Base-by-base conservation (phyloP, 2,113 vertebrate genomes). In the Pluvialis apricaria region DNA sequence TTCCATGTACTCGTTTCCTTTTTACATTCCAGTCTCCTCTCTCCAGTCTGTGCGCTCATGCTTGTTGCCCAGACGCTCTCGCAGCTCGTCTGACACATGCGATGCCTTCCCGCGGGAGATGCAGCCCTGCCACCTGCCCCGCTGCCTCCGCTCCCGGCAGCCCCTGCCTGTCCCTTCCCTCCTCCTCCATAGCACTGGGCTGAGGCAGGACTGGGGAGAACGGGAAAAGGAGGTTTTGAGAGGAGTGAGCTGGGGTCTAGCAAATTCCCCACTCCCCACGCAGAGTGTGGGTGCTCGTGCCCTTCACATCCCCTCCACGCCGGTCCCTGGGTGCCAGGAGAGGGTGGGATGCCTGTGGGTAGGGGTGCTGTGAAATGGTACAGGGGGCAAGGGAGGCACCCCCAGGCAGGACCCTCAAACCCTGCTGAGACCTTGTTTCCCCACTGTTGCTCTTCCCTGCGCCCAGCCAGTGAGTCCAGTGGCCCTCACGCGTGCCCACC, bases 381-480 rank as follows among this genome's bases (percentile, higher is more conserved):
- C 12, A 21, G 32, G n/a, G 31, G 6, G 21, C 4, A 8, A 82
- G 4, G 8, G 26, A 64, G 38, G 9, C 13, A 55, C 5, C 3
- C 52, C 16, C 34, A 31, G 8, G 25, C 16, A 68, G 40, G 47
- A 26, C 36, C 47, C 38, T 15, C 34, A 66, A 15, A 66, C 26
- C 29, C 36, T 4, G 1, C 11, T 1, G 3, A 47, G 52, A 52
- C 17, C 51, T 45, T 22, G 6, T 55, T 72, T 54, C 38, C 31
- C 49, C 22, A 7, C 29, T 3, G 0, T 19, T 0, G 1, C 16
- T 38, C 36, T 9, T 71, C 58, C 52, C 66, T 12, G 19, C 0
- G 2, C 40, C 60, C 44, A 65, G 32, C 25, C 3, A 1, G 9
- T 9, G 44, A 49, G 60, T 2, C n/a, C 6, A 7, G 21, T 2